A percentile compares a stretch with the other conserved stretches of the same genome.
Evolutionary conservation across 1,140 invertebrate genomes (phyloP).

Genomic region (Holcopasites calliopsidis): DNA sequence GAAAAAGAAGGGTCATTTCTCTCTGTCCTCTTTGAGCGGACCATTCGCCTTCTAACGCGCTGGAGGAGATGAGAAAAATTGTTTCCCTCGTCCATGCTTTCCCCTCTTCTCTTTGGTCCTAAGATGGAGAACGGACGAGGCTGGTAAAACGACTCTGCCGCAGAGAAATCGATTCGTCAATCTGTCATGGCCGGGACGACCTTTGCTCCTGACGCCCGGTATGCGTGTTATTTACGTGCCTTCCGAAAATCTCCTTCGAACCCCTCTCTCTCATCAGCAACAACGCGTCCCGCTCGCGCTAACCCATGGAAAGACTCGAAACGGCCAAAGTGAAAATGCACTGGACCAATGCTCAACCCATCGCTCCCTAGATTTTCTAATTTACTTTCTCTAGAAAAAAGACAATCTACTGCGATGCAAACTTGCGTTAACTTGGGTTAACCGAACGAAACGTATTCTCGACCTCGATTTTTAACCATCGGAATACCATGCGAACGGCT

Average conservation of each 20-base stretch:
- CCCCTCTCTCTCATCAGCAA: too few relatives aligned
- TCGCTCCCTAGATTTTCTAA: too few relatives aligned
- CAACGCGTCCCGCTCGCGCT: too few relatives aligned
- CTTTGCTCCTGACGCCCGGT: constrained; percentile 43
- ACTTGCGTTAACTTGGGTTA: too few relatives aligned
- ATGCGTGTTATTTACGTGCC: constrained; percentile 38
- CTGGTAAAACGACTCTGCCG: constrained; percentile 28
- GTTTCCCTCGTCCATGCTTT: background rate
- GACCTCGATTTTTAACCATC: background rate
- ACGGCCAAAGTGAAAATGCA: background rate
- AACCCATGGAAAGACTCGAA: too few relatives aligned
- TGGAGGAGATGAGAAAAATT: constrained; percentile 3
- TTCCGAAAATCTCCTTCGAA: constrained; percentile 31
- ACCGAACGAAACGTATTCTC: background rate
- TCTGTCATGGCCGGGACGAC: constrained; percentile 49
- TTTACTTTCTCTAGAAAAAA: too few relatives aligned
- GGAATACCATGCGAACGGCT: background rate
- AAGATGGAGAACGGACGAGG: background rate
- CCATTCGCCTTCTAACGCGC: constrained; percentile 38
- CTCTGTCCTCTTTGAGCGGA: constrained; percentile 38
- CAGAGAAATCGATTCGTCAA: constrained; percentile 63
- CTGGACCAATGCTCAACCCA: too few relatives aligned
- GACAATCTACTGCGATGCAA: too few relatives aligned
- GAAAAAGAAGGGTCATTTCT: background rate
- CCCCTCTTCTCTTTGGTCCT: background rate